These are phyloP conservation scores for Caenorhabditis inopinata DNA, from an alignment of 1,140 invertebrate species.

Conservation along the genomic window DNA sequence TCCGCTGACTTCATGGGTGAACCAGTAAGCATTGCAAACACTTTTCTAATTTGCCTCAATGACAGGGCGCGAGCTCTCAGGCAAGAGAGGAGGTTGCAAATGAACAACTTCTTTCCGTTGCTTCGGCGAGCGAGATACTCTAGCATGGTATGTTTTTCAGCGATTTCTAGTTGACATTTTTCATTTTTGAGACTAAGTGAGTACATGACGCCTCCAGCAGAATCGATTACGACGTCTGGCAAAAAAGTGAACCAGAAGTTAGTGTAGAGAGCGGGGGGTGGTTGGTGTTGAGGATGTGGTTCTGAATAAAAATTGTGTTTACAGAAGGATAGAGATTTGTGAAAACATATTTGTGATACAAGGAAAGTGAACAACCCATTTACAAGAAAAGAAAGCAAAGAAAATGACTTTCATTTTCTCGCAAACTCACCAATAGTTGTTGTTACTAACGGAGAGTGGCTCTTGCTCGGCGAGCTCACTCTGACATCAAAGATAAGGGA, in stretches of 20 bases:
- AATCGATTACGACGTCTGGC: slow-evolving; percentile 24
- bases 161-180: background rate
- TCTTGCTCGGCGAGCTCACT: background rate
- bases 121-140: background rate
- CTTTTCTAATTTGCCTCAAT: slow-evolving; percentile 16
- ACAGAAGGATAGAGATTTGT: too few relatives aligned
- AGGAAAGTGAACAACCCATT: too few relatives aligned
- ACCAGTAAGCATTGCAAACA: background rate
- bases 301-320: background rate
- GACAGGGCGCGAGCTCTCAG: background rate
- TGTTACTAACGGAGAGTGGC: background rate
- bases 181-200: slow-evolving; percentile 11
- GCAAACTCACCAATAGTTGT: slow-evolving; percentile 30
- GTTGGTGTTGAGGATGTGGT: background rate
- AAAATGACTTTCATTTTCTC: too few relatives aligned
- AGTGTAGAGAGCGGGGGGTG: slow-evolving; percentile 20
- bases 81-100: background rate
- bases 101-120: background rate
- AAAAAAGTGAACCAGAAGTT: slow-evolving; percentile 31
- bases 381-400: too few relatives aligned
- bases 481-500: slow-evolving; percentile 24
- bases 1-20: background rate
- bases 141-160: slow-evolving; percentile 13
- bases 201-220: slow-evolving; percentile 18
- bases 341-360: too few relatives aligned